Evolutionary conservation across 2,888 invertebrate species (phyloP).

Genomic region (Miltochrista miniata): DNA sequence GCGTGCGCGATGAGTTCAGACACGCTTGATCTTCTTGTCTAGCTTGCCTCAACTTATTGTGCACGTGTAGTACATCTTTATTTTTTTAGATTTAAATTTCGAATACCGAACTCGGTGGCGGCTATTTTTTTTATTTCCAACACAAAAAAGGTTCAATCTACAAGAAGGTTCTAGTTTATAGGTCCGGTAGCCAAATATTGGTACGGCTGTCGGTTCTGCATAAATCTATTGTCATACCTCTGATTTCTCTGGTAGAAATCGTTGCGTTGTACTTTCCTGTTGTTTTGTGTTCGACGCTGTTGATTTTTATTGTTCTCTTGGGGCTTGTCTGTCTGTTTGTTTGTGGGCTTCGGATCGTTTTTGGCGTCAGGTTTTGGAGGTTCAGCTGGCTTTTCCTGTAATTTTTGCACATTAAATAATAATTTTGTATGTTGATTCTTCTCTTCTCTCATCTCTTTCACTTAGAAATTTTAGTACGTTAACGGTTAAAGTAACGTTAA

Average conservation of each 20-base stretch:
- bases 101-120: neutral
- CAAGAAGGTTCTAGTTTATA: constrained; percentile 59
- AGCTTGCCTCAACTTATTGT: too few relatives aligned
- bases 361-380: constrained; percentile 37
- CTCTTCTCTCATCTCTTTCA: too few relatives aligned
- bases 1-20: neutral
- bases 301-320: constrained; percentile 50
- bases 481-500: too few relatives aligned
- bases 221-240: constrained; percentile 72
- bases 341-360: constrained; percentile 45
- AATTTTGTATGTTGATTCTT: too few relatives aligned
- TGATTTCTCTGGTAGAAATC: constrained; percentile 73
- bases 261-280: constrained; percentile 63
- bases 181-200: constrained; percentile 77
- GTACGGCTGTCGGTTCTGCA: constrained; percentile 70
- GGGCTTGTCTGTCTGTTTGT: constrained; percentile 55
- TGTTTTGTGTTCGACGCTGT: constrained; percentile 65
- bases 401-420: constrained; percentile 2
- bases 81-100: neutral
- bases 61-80: too few relatives aligned
- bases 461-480: too few relatives aligned
- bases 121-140: neutral
- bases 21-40: too few relatives aligned
- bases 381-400: constrained; percentile 59
- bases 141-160: constrained; percentile 25